Evolutionary conservation across 1,140 invertebrate genomes (phyloP), one percentile per base, ranked within the genome.

Genomic region (Macrostomum lignano): DNA sequence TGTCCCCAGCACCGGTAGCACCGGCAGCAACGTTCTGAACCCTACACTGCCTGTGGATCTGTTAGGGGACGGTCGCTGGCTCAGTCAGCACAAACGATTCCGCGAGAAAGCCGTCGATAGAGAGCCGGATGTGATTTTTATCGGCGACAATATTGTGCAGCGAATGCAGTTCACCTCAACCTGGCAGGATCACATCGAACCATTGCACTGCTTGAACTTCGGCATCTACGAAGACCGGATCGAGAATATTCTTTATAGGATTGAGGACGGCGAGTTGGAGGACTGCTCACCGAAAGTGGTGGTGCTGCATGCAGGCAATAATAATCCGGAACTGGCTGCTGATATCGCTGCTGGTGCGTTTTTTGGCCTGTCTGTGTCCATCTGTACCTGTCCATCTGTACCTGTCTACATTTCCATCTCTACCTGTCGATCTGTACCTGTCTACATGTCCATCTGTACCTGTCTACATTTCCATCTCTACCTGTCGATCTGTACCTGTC

Each of bases 81-180:
- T n/a, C n/a, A n/a, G n/a, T 36, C 52, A 76, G 74, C 76, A 81
- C 52, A 67, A 72, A 38, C 62, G 71, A 35, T 79, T 77, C 52
- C 52, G 78, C 22, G 62, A 62, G 21, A 72, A 79, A 53, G 69
- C 71, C 7, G 68, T 70, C 49, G 73, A 74, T 42, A 72, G 72
- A 53, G 75, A 82, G 58, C 74, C 73, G 21, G 76, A 82, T 48
- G 73, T 84, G n/a, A 63, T 82, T 34, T 75, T 81, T 46, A 66
- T 82, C 26, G 77, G 77, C 5, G 77, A 82, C 58, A 78, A 73
- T 25, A 65, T 78, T 31, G 62, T 81, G 15, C 14, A 38, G 31
- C 21, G 22, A 30, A 14, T 36, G n/a, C n/a, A n/a, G n/a, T 36
- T 36, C 19, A 19, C 34, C 15, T 21, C 22, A 9, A 17, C 21